Base-by-base conservation (phyloP, 2,113 vertebrate species). In the Trachemys scripta region DNA sequence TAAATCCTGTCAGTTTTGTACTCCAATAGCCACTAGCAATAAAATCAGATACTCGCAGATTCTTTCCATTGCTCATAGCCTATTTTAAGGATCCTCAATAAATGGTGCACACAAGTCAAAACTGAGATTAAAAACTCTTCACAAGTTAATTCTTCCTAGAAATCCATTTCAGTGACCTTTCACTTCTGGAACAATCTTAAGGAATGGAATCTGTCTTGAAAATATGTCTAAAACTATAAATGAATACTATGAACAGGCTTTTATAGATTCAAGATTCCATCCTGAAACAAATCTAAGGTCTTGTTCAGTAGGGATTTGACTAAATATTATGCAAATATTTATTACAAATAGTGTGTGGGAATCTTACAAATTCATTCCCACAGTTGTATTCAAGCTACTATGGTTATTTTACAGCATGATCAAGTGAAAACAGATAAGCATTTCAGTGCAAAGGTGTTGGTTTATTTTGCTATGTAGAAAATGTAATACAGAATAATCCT, bases 261-360 rank as follows among this genome's bases (percentile, higher is more conserved):
- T 94, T 89, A 90, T 93, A 91, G 95, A 95, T 93, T 94, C 53
- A 76, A 85, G 78, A 90, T 87, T 94, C 86, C 82, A 88, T 97
- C 82, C 96, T 96, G 95, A 82, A 85, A 83, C 31, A 78, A 85
- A 95, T 93, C 96, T 90, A 79, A 92, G 90, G 80, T 91, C 82
- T 95, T 82, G 51, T 94, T 96, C 88, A 57, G 50, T 0, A 62
- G 90, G 94, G 87, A 97, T 97, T 97, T 96, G 95, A 94, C 82
- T 89, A 95, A 96, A 94, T 50, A 82, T 87, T 91, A 92, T 92
- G 82, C 84, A 97, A 97, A 97, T 94, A 94, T 96, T 96, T 95
- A 90, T 96, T 91, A 95, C 90, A 96, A 94, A 88, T 94, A 78
- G 86, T 94, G 62, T 50, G 86, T 92, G 87, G 80, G 96, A 97